Conservation (phyloP, 2,797 vertebrate species). For the Sebastes iracundus region DNA sequence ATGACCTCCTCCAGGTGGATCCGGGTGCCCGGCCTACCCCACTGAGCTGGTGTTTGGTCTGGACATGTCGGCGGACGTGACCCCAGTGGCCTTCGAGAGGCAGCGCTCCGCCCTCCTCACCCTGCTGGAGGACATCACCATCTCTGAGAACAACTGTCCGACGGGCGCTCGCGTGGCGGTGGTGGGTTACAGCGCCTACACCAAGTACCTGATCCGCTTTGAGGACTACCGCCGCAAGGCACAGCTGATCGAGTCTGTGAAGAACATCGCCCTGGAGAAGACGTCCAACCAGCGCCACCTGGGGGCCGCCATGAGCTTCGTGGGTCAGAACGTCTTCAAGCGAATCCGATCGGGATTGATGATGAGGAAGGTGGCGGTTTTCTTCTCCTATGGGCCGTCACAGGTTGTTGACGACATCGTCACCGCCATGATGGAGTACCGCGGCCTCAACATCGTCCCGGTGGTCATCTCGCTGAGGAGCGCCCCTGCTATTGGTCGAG, state of each 20-base stretch:
- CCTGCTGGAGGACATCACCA: constrained; percentile 82
- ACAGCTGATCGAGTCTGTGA: constrained; percentile 78
- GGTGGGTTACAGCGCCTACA: constrained; percentile 80
- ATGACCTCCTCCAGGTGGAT: background rate
- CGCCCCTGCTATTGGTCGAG: constrained; percentile 64
- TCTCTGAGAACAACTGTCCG: constrained; percentile 89
- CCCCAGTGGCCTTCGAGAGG: constrained; percentile 77
- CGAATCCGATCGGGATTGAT: constrained; percentile 80
- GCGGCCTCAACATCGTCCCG: constrained; percentile 79
- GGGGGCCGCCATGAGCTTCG: constrained; percentile 87
- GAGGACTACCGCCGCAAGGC: constrained; percentile 80
- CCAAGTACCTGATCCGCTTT: constrained; percentile 87
- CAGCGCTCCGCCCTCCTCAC: constrained; percentile 81
- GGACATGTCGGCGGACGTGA: constrained; percentile 87
- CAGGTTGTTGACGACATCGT: constrained; percentile 67
- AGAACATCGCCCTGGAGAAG: constrained; percentile 77
- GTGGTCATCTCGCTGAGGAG: constrained; percentile 82
- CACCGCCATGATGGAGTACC: constrained; percentile 86
- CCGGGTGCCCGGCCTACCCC: constrained; percentile 84
- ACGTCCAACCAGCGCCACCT: constrained; percentile 79
- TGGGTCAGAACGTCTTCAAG: constrained; percentile 89
- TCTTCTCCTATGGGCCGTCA: constrained; percentile 78
- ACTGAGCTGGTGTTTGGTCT: constrained; percentile 90
- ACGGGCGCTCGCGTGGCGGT: constrained; percentile 85
- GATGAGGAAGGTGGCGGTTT: constrained; percentile 87